Evolutionary conservation across 1,140 invertebrate species (phyloP).

Genomic region (Bombyx mori): ASM3026992v2 NC_085128.1:589501-590000

Average conservation of each 20-base stretch:
- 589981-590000: no score
- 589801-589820: no score
- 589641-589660: conserved; percentile 32
- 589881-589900: no score
- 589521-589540: conserved; percentile 1
- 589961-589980: no score
- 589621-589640: conserved; percentile 39
- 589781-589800: background rate
- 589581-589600: conserved; percentile 48
- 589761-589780: background rate
- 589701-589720: conserved; percentile 12
- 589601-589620: conserved; percentile 42
- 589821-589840: no score
- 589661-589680: conserved; percentile 50
- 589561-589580: conserved; percentile 39
- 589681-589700: conserved; percentile 26
- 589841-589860: no score
- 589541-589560: background rate
- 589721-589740: conserved; percentile 7
- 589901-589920: no score
- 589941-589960: no score
- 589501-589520: no score
- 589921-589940: no score
- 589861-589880: no score
- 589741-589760: conserved; percentile 4